These are phyloP conservation scores for Drosophila bunnanda DNA, from an alignment of 2,888 invertebrate species.

Conservation along the genomic window DNA sequence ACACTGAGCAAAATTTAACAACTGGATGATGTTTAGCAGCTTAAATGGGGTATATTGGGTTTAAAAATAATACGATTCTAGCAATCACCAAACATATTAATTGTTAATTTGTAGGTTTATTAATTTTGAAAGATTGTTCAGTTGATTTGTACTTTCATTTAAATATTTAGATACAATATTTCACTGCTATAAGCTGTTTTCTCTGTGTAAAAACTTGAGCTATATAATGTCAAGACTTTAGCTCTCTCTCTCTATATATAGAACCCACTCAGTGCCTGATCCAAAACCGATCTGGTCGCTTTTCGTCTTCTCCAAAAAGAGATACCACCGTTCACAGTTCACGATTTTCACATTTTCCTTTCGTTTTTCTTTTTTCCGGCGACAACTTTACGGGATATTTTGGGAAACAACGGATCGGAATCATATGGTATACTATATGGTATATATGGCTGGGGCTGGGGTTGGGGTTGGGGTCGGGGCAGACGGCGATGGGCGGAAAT, in stretches of 20 bases:
- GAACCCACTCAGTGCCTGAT: conserved; percentile 17
- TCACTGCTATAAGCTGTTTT: not conserved
- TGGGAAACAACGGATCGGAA: conserved; percentile 44
- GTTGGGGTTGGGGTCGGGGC: not conserved
- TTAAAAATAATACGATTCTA: no score
- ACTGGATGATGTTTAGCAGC: not conserved
- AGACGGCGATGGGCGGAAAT: conserved; percentile 52
- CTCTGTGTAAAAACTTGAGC: conserved; percentile 3
- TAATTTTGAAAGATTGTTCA: not conserved
- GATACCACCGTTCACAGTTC: conserved; percentile 16
- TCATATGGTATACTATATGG: conserved; percentile 18
- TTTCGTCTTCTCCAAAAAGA: conserved; percentile 39
- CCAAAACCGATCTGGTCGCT: conserved; percentile 11
- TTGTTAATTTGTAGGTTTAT: not conserved
- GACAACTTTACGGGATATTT: conserved; percentile 57
- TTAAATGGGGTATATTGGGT: no score
- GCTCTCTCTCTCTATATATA: conserved; percentile 27
- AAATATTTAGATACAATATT: not conserved
- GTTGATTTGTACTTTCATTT: not conserved
- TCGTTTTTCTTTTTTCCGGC: conserved; percentile 23
- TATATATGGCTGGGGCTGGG: not conserved
- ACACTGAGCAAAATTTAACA: not conserved
- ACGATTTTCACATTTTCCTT: conserved; percentile 46
- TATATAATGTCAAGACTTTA: conserved; percentile 2
- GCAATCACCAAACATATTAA: no score